These are phyloP conservation scores for Podabrus alpinus DNA, from an alignment of 2,888 invertebrate species.

Conservation along the genomic window DNA sequence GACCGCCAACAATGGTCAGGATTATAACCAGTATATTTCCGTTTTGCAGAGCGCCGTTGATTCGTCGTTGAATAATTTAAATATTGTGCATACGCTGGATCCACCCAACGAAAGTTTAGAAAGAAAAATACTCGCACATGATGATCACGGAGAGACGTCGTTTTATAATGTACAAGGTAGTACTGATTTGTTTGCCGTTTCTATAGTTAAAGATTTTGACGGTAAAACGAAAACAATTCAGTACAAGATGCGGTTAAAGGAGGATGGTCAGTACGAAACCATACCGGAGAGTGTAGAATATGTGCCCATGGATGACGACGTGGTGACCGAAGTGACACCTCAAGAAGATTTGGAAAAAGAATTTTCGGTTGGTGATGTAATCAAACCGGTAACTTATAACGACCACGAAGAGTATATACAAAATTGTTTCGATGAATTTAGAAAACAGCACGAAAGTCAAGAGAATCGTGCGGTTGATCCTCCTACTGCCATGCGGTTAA, in stretches of 20 bases:
- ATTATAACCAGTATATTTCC: constrained; percentile 50
- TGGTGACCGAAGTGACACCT: too few species aligned
- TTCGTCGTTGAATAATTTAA: constrained; percentile 38
- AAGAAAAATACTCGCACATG: background rate
- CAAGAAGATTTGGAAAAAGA: too few species aligned
- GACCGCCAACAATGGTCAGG: constrained; percentile 43
- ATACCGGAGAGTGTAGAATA: too few species aligned
- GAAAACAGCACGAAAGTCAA: too few species aligned
- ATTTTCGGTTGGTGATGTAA: too few species aligned
- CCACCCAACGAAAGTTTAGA: constrained; percentile 19
- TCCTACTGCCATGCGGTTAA: too few species aligned
- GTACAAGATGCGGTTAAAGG: constrained; percentile 52
- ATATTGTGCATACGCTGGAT: constrained; percentile 26
- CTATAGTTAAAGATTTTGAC: constrained; percentile 50
- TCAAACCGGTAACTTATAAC: too few species aligned
- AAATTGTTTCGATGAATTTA: too few species aligned
- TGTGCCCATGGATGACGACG: too few species aligned
- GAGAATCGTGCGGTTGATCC: too few species aligned
- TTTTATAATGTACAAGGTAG: constrained; percentile 50
- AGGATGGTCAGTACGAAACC: too few species aligned
- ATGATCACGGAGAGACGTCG: constrained; percentile 41
- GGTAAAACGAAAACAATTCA: constrained; percentile 53
- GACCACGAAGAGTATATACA: too few species aligned
- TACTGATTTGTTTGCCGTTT: constrained; percentile 52
- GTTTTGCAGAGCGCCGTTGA: constrained; percentile 43